phyloP scores from a whole-genome alignment of 2,888 invertebrate genomes.

The Dendrolimus pini region DNA sequence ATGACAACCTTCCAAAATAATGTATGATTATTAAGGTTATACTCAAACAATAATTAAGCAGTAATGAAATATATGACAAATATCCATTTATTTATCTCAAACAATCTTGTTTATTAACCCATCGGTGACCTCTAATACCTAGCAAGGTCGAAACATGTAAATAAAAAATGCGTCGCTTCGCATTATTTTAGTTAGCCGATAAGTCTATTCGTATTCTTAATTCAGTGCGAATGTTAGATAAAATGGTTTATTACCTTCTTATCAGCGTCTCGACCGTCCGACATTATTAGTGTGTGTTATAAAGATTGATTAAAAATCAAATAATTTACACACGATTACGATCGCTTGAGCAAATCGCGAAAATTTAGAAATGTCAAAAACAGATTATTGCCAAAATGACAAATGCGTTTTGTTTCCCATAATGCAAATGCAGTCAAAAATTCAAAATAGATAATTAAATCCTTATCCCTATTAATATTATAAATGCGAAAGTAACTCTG shows the following conservation, averaged over 20 bases:
- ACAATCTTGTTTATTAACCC: slow-evolving; percentile 11
- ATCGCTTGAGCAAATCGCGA: no score
- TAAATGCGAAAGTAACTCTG: no score
- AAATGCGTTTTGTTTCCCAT: no score
- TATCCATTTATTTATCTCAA: slow-evolving; percentile 11
- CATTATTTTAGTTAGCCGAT: neutral
- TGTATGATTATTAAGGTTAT: no score
- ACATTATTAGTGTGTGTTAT: slow-evolving; percentile 43
- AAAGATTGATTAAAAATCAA: slow-evolving; percentile 20
- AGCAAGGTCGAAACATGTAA: slow-evolving; percentile 52
- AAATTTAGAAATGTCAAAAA: slow-evolving; percentile 12
- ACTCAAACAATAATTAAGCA: neutral
- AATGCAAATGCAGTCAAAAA: no score
- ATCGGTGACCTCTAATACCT: slow-evolving; percentile 43
- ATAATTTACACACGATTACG: neutral
- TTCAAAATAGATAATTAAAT: no score
- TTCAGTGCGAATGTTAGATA: slow-evolving; percentile 18
- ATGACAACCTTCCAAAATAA: no score
- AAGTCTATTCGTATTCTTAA: neutral
- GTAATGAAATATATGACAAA: neutral
- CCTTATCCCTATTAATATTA: no score
- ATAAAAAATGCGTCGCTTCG: slow-evolving; percentile 23
- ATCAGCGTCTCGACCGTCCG: slow-evolving; percentile 45
- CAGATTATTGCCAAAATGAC: slow-evolving; percentile 30
- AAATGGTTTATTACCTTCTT: slow-evolving; percentile 55